These are phyloP conservation scores for Aproaerema taeniolella DNA, from an alignment of 2,888 invertebrate genomes.

Conservation along the genomic window DNA sequence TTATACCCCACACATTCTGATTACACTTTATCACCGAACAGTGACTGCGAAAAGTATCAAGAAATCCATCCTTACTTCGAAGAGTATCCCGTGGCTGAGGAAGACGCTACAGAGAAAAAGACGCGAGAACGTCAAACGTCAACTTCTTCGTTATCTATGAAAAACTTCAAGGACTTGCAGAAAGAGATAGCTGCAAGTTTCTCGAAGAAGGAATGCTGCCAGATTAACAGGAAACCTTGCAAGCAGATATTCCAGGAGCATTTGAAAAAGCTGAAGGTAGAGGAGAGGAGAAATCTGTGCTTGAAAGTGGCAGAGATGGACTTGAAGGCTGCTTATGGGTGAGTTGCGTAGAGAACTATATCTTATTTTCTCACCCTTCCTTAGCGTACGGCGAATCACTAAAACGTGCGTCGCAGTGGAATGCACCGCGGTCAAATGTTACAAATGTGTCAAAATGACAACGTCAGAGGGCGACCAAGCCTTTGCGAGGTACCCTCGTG, in stretches of 20 bases:
- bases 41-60: slow-evolving; percentile 54
- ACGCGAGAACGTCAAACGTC: slow-evolving; percentile 28
- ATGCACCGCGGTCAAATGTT: too few species aligned
- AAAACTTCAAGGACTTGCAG: slow-evolving; percentile 58
- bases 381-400: neutral
- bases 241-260: slow-evolving; percentile 48
- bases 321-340: slow-evolving; percentile 49
- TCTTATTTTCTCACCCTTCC: too few species aligned
- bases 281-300: slow-evolving; percentile 41
- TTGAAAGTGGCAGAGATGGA: slow-evolving; percentile 47
- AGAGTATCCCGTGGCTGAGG: slow-evolving; percentile 19
- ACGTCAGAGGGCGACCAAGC: too few species aligned
- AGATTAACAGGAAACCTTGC: slow-evolving; percentile 34
- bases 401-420: too few species aligned
- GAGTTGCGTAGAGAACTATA: too few species aligned
- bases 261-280: slow-evolving; percentile 34
- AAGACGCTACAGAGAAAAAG: slow-evolving; percentile 25
- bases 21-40: slow-evolving; percentile 42
- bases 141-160: slow-evolving; percentile 41
- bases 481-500: too few species aligned
- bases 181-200: slow-evolving; percentile 47
- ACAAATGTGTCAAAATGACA: too few species aligned
- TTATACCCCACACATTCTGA: slow-evolving; percentile 41
- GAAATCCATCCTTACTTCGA: slow-evolving; percentile 39
- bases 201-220: slow-evolving; percentile 55